Evolutionary conservation across 2,888 invertebrate species (phyloP).

Genomic region (Ptilodon capucinus): DNA sequence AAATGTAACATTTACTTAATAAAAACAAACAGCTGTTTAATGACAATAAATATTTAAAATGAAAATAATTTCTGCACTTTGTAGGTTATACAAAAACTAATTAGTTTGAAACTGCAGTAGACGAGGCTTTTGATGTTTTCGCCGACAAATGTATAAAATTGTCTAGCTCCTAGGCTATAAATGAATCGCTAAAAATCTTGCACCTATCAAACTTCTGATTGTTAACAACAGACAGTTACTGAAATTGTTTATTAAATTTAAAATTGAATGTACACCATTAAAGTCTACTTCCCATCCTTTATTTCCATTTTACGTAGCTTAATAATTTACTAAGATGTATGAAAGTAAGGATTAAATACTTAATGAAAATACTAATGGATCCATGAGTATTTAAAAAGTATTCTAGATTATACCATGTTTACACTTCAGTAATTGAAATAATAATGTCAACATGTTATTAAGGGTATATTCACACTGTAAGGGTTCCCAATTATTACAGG

Average conservation of each 20-base stretch:
- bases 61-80: conserved; percentile 8
- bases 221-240: too few relatives aligned
- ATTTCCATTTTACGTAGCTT: conserved; percentile 47
- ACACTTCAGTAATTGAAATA: background rate
- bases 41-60: conserved; percentile 40
- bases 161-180: background rate
- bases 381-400: background rate
- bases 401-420: background rate
- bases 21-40: conserved; percentile 37
- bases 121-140: too few relatives aligned
- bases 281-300: conserved; percentile 34
- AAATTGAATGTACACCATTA: conserved; percentile 3
- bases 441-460: background rate
- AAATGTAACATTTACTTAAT: conserved; percentile 12
- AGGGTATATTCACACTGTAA: too few relatives aligned
- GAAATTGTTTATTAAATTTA: background rate
- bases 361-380: background rate
- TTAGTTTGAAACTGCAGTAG: too few relatives aligned
- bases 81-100: too few relatives aligned
- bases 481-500: too few relatives aligned
- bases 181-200: background rate
- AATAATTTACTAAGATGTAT: conserved; percentile 36
- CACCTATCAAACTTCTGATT: too few relatives aligned
- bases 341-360: conserved; percentile 2
- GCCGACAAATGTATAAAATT: background rate